Conservation (phyloP, 2,113 vertebrate species). For the Gallinago media region DNA sequence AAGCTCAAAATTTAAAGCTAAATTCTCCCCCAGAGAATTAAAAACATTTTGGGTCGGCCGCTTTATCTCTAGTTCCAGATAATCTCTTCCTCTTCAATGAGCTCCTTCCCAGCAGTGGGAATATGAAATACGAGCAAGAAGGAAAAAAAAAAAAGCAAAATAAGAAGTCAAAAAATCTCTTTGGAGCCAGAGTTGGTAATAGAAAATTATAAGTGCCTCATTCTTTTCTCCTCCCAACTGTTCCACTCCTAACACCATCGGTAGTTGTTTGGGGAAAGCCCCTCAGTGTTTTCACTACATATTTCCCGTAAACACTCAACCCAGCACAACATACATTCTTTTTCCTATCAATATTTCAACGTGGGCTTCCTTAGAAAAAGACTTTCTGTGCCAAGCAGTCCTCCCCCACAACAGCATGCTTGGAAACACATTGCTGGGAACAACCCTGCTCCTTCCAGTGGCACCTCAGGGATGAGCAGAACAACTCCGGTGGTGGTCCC, state of each 20-base stretch:
- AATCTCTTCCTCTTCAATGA: conserved; percentile 13
- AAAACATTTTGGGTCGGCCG: neutral
- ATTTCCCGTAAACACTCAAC: conserved; percentile 54
- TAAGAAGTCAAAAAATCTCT: conserved; percentile 24
- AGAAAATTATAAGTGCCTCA: conserved; percentile 2
- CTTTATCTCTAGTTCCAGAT: neutral
- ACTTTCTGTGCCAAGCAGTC: neutral
- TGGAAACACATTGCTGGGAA: neutral
- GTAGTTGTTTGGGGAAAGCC: conserved; percentile 54
- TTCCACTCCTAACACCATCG: conserved; percentile 37
- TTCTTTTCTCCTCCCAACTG: neutral
- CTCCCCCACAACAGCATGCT: neutral
- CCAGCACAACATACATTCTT: neutral
- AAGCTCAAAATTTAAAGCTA: neutral
- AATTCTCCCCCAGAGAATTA: neutral
- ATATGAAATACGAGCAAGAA: conserved; percentile 55
- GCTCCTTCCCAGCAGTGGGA: neutral
- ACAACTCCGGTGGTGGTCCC: neutral
- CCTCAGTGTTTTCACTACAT: conserved; percentile 1
- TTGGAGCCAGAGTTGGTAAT: conserved; percentile 18
- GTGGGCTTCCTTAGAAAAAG: neutral
- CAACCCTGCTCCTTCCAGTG: neutral
- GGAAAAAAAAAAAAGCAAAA: neutral
- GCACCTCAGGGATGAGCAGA: neutral
- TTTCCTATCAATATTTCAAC: neutral